Percentiles rank a stretch among this genome's conserved stretches.
These are phyloP conservation scores for Narcine bancroftii DNA, from an alignment of 2,113 vertebrate species.

Conservation along the genomic window DNA sequence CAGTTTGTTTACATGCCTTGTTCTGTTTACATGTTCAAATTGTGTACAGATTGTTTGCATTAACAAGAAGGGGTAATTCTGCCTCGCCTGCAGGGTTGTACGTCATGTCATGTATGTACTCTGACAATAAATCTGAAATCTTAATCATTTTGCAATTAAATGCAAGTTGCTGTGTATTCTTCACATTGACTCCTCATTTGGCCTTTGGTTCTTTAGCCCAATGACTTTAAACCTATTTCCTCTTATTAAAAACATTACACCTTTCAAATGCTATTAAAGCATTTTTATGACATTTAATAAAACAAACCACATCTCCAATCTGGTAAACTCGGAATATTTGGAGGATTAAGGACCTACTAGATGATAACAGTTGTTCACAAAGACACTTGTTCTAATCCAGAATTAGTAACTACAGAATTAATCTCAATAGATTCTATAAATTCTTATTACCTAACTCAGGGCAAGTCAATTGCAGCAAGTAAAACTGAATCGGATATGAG, in stretches of 20 bases:
- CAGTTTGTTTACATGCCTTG: too few species aligned
- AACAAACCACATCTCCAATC: not conserved
- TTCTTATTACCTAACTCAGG: not conserved
- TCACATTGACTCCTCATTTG: not conserved
- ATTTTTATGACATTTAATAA: too few species aligned
- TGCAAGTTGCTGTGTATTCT: not conserved
- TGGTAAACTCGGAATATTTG: too few species aligned
- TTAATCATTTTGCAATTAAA: too few species aligned
- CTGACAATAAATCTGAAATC: too few species aligned
- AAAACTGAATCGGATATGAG: not conserved
- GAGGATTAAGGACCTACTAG: not conserved
- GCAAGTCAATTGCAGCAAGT: not conserved
- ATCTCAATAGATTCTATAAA: not conserved
- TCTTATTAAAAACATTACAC: too few species aligned
- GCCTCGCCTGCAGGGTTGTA: too few species aligned
- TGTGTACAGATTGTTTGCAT: too few species aligned
- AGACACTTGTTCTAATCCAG: not conserved
- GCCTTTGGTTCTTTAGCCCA: not conserved
- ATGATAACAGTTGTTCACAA: not conserved
- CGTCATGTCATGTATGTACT: too few species aligned
- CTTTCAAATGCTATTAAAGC: too few species aligned
- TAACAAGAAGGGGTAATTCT: too few species aligned
- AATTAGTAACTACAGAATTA: constrained; percentile 16
- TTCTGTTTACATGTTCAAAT: too few species aligned
- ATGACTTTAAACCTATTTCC: not conserved